Percentiles rank a stretch among this genome's conserved stretches.
Evolutionary conservation across 2,113 vertebrate genomes (phyloP).

Genomic region (Eulacestoma nigropectus): DNA sequence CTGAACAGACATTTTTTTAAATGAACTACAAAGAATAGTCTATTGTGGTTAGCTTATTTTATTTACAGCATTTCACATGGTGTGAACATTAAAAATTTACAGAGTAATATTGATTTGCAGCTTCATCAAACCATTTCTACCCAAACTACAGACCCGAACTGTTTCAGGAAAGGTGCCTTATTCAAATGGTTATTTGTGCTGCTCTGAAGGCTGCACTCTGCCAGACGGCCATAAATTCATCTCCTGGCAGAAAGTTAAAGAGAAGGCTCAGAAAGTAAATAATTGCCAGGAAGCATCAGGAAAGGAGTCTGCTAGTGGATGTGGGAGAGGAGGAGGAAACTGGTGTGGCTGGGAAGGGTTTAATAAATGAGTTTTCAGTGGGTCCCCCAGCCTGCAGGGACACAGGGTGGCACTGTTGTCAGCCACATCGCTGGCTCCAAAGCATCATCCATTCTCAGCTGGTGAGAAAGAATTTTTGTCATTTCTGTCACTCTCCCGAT

Average conservation of each 20-base stretch:
- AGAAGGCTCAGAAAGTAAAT: constrained; percentile 22
- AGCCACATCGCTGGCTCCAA: neutral
- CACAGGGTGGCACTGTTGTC: constrained; percentile 44
- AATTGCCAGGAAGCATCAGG: neutral
- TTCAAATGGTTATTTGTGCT: neutral
- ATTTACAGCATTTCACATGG: constrained; percentile 65
- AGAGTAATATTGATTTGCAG: constrained; percentile 66
- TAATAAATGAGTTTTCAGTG: neutral
- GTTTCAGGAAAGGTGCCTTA: constrained; percentile 10
- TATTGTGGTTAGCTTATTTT: constrained; percentile 65
- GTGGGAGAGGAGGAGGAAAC: neutral
- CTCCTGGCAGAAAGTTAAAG: constrained; percentile 11
- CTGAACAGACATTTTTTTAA: constrained; percentile 76
- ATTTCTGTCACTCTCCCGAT: neutral
- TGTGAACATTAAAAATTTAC: constrained; percentile 71
- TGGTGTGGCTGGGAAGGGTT: neutral
- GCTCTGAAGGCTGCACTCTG: neutral
- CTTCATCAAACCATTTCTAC: constrained; percentile 38
- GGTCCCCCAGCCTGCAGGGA: neutral
- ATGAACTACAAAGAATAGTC: constrained; percentile 69
- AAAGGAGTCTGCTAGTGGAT: neutral
- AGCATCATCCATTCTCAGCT: neutral
- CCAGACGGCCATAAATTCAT: constrained; percentile 1
- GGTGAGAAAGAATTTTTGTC: neutral
- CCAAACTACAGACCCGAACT: neutral